Evolutionary conservation across 2,113 vertebrate genomes (phyloP).

Genomic region (Panthera tigris): DNA sequence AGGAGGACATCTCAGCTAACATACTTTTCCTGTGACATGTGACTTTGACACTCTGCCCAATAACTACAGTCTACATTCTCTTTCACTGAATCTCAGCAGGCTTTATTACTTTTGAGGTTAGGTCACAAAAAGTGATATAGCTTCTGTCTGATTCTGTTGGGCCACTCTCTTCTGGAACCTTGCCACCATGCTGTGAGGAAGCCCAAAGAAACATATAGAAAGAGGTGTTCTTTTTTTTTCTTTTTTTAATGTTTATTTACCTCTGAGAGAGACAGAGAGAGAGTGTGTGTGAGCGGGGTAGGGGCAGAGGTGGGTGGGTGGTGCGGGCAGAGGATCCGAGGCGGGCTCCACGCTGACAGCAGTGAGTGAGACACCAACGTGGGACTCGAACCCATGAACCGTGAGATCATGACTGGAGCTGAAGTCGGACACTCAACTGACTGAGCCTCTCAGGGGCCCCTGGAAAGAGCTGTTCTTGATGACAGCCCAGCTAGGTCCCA

Average conservation of each 20-base stretch:
- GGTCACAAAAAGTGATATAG: not conserved
- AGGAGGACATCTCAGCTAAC: not conserved
- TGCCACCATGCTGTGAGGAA: not conserved
- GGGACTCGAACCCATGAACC: too few species aligned
- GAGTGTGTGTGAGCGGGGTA: too few species aligned
- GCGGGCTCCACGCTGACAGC: too few species aligned
- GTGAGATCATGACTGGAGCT: too few species aligned
- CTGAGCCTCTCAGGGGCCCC: too few species aligned
- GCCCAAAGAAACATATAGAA: not conserved
- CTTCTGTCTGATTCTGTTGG: not conserved
- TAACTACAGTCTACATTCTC: not conserved
- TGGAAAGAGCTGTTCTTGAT: not conserved
- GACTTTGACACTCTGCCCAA: not conserved
- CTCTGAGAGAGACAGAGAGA: too few species aligned
- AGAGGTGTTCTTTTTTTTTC: not conserved
- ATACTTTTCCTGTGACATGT: not conserved
- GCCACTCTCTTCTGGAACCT: not conserved
- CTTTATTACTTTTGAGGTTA: not conserved
- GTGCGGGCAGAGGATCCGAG: too few species aligned
- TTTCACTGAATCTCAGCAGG: not conserved
- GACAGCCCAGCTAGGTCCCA: not conserved
- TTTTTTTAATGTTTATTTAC: too few species aligned
- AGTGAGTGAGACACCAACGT: too few species aligned
- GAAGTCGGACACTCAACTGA: too few species aligned
- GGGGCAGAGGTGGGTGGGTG: too few species aligned